phyloP scores from a whole-genome alignment of 2,888 invertebrate genomes.

The Luperina testacea region DNA sequence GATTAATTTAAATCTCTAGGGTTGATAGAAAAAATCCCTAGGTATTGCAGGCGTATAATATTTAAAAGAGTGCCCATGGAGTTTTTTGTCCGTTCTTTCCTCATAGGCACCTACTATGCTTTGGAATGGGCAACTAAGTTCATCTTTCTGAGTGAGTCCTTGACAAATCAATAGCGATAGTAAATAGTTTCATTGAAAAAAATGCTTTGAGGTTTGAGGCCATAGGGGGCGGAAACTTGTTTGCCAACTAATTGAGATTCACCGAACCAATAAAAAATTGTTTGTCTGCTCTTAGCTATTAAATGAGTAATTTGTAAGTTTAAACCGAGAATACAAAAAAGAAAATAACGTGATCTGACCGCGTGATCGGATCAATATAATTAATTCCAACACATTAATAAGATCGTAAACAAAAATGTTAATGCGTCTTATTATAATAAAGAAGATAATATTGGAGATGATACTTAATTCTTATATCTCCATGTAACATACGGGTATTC shows the following conservation, averaged over 20 bases:
- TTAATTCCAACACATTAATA: neutral
- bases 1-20: neutral
- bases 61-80: neutral
- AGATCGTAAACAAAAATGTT: neutral
- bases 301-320: neutral
- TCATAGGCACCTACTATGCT: neutral
- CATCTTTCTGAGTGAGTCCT: neutral
- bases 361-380: neutral
- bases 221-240: neutral
- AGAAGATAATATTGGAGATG: neutral
- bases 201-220: neutral
- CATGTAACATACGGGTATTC: too few relatives aligned
- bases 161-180: neutral
- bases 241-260: neutral
- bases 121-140: neutral
- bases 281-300: neutral
- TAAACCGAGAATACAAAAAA: neutral
- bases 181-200: neutral
- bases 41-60: neutral
- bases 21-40: neutral
- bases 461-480: too few relatives aligned
- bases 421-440: neutral
- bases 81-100: neutral
- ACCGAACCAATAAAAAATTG: neutral
- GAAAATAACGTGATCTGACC: neutral